Evolutionary conservation across 2,888 invertebrate genomes (phyloP).

Genomic region (Parnassius orleans): DNA sequence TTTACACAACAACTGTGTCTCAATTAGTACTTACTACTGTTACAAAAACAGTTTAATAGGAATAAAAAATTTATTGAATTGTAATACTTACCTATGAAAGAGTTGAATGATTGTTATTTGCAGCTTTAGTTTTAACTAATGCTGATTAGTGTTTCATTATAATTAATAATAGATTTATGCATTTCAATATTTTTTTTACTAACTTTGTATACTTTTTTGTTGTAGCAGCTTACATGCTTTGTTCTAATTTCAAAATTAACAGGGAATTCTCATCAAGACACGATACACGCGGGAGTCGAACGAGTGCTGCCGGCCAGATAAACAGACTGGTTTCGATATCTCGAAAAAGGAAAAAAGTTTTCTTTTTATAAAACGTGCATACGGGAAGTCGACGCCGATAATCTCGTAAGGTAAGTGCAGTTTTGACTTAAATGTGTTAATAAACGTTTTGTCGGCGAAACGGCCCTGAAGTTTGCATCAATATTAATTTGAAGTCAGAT

Average conservation of each 20-base stretch:
- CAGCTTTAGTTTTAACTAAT: too few relatives aligned
- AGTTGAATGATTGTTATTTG: too few relatives aligned
- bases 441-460: conserved; percentile 76
- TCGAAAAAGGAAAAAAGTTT: conserved; percentile 56
- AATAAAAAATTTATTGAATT: conserved; percentile 38
- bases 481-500: conserved; percentile 45
- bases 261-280: conserved; percentile 54
- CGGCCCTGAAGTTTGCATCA: conserved; percentile 46
- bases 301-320: conserved; percentile 59
- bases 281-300: conserved; percentile 39
- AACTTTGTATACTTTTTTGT: too few relatives aligned
- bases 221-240: conserved; percentile 28
- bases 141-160: too few relatives aligned
- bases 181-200: too few relatives aligned
- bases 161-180: too few relatives aligned
- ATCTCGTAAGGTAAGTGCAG: conserved; percentile 75
- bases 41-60: conserved; percentile 46
- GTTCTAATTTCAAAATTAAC: conserved; percentile 59
- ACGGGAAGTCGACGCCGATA: conserved; percentile 75
- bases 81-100: not conserved
- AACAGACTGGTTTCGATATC: conserved; percentile 74
- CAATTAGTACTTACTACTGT: conserved; percentile 38
- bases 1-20: conserved; percentile 40
- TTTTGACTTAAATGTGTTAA: conserved; percentile 80
- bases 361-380: conserved; percentile 55